Evolutionary conservation across 2,113 vertebrate genomes (phyloP).

Genomic region (Rhagologus leucostigma): DNA sequence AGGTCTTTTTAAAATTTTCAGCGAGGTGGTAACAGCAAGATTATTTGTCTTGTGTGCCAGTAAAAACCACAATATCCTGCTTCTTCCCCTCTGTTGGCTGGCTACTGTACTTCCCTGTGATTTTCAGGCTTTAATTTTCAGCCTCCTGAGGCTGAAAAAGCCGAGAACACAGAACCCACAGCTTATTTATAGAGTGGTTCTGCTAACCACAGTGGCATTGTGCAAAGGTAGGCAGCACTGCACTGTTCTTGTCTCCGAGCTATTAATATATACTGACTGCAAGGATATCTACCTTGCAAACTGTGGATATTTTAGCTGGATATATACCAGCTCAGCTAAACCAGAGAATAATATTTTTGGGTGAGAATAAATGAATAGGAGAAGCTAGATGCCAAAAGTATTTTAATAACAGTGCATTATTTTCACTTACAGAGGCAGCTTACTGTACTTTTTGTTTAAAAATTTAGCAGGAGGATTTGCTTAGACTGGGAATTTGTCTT

Average conservation of each 20-base stretch:
- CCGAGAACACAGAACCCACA: not conserved
- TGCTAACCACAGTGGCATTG: not conserved
- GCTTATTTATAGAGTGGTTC: conserved; percentile 10
- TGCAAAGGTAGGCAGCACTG: not conserved
- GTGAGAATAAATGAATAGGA: not conserved
- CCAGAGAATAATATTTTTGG: not conserved
- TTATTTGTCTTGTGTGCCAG: not conserved
- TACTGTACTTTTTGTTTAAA: not conserved
- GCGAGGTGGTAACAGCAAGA: not conserved
- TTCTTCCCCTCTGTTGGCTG: not conserved
- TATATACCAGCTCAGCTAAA: not conserved
- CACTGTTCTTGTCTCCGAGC: not conserved
- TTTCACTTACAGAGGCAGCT: not conserved
- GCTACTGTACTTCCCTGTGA: not conserved
- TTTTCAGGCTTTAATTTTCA: conserved; percentile 33
- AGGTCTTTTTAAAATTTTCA: not conserved
- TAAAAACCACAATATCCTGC: not conserved
- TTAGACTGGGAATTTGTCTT: not conserved
- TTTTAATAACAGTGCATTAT: not conserved
- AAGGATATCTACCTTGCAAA: not conserved
- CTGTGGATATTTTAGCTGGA: not conserved
- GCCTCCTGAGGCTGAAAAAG: not conserved
- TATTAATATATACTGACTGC: not conserved
- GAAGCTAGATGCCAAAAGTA: not conserved
- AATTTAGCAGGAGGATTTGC: not conserved